These are phyloP conservation scores for Onychorhynchus coronatus DNA, from an alignment of 2,113 vertebrate species.

Conservation along the genomic window DNA sequence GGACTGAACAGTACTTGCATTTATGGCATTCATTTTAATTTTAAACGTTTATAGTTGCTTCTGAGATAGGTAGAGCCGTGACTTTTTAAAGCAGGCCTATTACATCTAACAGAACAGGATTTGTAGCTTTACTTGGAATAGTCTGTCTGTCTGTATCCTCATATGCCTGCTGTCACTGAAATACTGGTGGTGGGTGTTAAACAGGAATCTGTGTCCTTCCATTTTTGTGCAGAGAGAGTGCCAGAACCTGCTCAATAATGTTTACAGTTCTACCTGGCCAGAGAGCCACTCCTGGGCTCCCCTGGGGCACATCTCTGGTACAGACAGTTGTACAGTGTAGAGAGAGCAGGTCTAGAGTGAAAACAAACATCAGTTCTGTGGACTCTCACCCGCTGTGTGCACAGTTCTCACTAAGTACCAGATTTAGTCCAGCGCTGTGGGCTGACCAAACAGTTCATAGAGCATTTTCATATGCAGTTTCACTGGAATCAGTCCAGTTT, in stretches of 20 bases:
- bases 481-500: neutral
- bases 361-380: neutral
- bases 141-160: neutral
- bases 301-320: neutral
- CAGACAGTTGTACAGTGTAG: neutral
- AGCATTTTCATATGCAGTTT: neutral
- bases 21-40: neutral
- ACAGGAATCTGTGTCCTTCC: neutral
- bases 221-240: neutral
- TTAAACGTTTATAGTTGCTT: neutral
- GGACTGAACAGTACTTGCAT: neutral
- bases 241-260: neutral
- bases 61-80: neutral
- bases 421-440: neutral
- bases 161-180: neutral
- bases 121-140: neutral
- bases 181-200: neutral
- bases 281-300: neutral
- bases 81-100: neutral
- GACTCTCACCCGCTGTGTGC: accelerated
- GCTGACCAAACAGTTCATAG: neutral
- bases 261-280: neutral
- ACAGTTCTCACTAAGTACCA: neutral
- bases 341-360: neutral
- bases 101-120: neutral